Conservation (phyloP, 2,113 vertebrate genomes). For the Pseudolaguvia tuberculata region DNA sequence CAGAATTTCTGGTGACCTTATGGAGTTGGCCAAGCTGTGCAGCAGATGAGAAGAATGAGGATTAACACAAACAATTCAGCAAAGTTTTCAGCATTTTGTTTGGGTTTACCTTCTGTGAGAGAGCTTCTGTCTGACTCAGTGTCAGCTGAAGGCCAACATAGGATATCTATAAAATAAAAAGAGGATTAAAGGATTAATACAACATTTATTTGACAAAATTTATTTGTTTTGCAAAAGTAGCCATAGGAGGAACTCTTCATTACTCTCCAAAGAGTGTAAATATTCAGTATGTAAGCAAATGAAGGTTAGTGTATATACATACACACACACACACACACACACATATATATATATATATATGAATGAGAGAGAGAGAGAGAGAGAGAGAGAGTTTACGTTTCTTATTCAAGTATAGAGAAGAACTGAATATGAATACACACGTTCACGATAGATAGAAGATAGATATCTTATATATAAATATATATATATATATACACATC, state of each 20-base stretch:
- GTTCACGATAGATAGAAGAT: no score
- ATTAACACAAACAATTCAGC: neutral
- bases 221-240: neutral
- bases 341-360: no score
- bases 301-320: no score
- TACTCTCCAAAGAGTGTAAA: neutral
- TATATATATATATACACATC: no score
- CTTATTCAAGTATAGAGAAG: no score
- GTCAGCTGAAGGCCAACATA: slow-evolving; percentile 47
- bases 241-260: neutral
- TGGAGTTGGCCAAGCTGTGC: slow-evolving; percentile 45
- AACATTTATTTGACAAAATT: neutral
- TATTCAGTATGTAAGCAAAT: neutral
- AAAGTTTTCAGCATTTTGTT: neutral
- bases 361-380: no score
- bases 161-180: slow-evolving; percentile 39
- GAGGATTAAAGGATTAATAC: neutral
- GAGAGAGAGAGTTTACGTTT: no score
- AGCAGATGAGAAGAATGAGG: neutral
- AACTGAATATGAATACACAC: no score
- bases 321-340: no score
- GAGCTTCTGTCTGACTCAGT: slow-evolving; percentile 48
- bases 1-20: slow-evolving; percentile 29
- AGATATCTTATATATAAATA: no score
- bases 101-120: slow-evolving; percentile 46